Percentiles rank a stretch among this genome's conserved stretches.
Evolutionary conservation across 2,888 invertebrate species (phyloP).

Genomic region (Crepidodera aurea): DNA sequence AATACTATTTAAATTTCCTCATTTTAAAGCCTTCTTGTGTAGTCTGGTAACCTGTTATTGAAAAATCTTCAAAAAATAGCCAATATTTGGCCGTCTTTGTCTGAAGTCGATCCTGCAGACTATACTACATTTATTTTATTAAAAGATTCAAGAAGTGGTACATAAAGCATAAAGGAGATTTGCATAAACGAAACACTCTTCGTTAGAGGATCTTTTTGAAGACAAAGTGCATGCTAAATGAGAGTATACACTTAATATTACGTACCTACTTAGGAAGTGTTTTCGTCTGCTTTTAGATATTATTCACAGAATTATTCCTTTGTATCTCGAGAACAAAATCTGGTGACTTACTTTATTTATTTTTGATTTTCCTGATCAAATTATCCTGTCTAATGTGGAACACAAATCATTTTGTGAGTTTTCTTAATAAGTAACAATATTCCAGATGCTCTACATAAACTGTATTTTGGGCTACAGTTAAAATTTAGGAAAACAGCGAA

Average conservation of each 20-base stretch:
- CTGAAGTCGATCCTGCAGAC: neutral
- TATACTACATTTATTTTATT: constrained; percentile 8
- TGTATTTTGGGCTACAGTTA: no score
- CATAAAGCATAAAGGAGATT: constrained; percentile 12
- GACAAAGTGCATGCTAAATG: constrained; percentile 24
- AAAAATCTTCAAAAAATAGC: no score
- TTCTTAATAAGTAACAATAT: no score
- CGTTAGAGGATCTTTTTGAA: constrained; percentile 10
- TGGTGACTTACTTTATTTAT: neutral
- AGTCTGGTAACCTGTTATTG: no score
- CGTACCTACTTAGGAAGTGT: constrained; percentile 13
- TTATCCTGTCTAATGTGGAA: no score
- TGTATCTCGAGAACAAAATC: neutral
- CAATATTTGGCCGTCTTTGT: no score
- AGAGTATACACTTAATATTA: constrained; percentile 12
- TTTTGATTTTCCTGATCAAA: neutral
- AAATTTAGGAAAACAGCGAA: no score
- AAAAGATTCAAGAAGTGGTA: neutral
- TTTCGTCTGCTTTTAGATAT: constrained; percentile 7
- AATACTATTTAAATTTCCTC: no score
- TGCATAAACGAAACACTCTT: constrained; percentile 16
- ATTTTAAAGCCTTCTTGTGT: no score
- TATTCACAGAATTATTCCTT: constrained; percentile 4
- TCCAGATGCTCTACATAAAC: no score
- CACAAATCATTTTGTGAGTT: no score